A percentile compares a stretch with the other conserved stretches of the same genome.
These are phyloP conservation scores for Sthenelais limicola DNA, from an alignment of 2,888 invertebrate species.

Conservation along the genomic window DNA sequence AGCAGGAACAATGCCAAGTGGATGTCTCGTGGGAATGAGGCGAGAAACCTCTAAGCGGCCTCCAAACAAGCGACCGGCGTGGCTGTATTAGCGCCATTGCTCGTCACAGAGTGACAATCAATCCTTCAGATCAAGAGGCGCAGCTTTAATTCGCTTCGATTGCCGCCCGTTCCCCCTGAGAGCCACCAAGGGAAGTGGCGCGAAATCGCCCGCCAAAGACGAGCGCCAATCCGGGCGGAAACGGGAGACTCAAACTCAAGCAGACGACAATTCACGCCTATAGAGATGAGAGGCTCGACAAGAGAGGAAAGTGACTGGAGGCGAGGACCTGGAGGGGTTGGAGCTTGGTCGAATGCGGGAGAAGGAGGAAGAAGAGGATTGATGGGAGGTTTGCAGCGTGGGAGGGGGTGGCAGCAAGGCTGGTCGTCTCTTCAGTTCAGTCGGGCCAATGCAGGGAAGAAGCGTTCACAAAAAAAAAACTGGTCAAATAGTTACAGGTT, in stretches of 20 bases:
- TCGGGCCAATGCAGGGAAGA: no score
- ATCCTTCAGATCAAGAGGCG: conserved; percentile 16
- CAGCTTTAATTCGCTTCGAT: conserved; percentile 28
- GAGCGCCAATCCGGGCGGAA: neutral
- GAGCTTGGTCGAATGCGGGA: neutral
- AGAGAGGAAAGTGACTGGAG: no score
- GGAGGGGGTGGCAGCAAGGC: neutral
- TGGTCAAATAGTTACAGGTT: no score
- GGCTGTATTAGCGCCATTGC: neutral
- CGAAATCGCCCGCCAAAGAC: neutral
- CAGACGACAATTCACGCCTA: no score
- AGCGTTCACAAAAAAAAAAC: no score
- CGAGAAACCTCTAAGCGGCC: neutral
- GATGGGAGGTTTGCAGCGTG: neutral
- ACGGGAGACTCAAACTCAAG: no score
- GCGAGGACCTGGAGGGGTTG: neutral
- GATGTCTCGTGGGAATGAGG: no score
- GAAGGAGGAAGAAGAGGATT: neutral
- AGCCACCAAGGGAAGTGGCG: no score
- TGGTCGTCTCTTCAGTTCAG: neutral
- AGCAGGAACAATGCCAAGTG: neutral
- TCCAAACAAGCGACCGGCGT: neutral
- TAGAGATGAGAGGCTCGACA: no score
- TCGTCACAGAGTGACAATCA: neutral
- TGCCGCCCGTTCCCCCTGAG: neutral